phyloP scores from a whole-genome alignment of 2,797 vertebrate species.

The Coranthus polyacanthus region DNA sequence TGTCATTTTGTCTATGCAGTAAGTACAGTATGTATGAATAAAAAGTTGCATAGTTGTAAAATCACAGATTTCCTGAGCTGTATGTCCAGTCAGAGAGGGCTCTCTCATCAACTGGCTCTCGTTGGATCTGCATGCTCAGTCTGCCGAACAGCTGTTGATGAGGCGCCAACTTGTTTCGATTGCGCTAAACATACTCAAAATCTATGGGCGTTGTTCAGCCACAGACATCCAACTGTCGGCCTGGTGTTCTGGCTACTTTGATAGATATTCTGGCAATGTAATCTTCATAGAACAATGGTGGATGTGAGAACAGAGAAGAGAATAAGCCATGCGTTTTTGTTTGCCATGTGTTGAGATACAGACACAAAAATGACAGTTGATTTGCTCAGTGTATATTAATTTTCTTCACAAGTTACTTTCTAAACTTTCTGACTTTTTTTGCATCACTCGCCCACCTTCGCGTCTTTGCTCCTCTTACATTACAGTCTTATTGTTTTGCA shows the following conservation, averaged over 20 bases:
- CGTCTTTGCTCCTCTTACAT: slow-evolving; percentile 8
- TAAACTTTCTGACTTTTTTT: no score
- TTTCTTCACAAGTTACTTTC: not conserved
- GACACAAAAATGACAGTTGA: not conserved
- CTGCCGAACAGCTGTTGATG: slow-evolving; percentile 44
- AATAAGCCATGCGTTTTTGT: slow-evolving; percentile 50
- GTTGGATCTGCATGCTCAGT: slow-evolving; percentile 19
- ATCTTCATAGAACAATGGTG: slow-evolving; percentile 73
- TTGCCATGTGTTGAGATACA: slow-evolving; percentile 39
- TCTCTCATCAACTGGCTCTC: not conserved
- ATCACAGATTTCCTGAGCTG: no score
- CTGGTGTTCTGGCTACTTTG: slow-evolving; percentile 38
- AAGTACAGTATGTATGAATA: not conserved
- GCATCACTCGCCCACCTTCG: not conserved
- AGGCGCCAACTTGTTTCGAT: slow-evolving; percentile 42
- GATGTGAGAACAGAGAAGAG: slow-evolving; percentile 61
- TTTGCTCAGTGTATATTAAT: slow-evolving; percentile 3
- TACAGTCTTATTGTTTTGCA: not conserved
- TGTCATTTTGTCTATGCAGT: no score
- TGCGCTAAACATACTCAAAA: slow-evolving; percentile 62
- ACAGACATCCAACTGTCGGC: slow-evolving; percentile 28
- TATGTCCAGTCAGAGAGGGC: not conserved
- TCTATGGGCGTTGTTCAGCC: slow-evolving; percentile 39
- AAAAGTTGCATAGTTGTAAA: not conserved
- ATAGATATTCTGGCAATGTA: slow-evolving; percentile 57